These are phyloP conservation scores for Camponotus pennsylvanicus DNA, from an alignment of 1,140 invertebrate species.

Conservation along the genomic window DNA sequence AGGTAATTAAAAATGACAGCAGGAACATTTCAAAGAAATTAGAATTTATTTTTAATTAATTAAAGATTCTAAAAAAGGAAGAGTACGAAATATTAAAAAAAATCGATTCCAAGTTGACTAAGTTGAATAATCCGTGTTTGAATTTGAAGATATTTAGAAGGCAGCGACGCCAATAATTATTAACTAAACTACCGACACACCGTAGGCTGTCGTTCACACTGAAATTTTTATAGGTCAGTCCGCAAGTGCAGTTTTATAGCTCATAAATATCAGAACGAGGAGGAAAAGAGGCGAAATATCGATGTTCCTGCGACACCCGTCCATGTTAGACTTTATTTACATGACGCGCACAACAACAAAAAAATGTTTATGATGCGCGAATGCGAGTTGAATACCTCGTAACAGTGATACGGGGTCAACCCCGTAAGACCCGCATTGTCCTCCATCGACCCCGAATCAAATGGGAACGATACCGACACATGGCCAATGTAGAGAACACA, in stretches of 20 bases:
- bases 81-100: background rate
- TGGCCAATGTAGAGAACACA: background rate
- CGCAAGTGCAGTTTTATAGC: constrained; percentile 7
- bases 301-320: constrained; percentile 11
- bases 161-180: background rate
- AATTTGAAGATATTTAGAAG: background rate
- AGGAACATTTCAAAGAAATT: background rate
- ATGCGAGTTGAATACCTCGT: constrained; percentile 12
- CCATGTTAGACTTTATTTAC: constrained; percentile 51
- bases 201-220: background rate
- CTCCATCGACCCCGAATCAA: background rate
- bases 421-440: constrained; percentile 31
- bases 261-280: constrained; percentile 2
- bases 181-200: no score
- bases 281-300: background rate
- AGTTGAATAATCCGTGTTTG: background rate
- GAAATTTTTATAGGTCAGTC: constrained; percentile 4
- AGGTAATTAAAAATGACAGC: background rate
- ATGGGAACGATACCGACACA: constrained; percentile 30
- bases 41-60: background rate
- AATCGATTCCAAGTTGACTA: background rate
- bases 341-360: constrained; percentile 13
- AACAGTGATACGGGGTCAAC: constrained; percentile 26
- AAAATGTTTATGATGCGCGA: constrained; percentile 52
- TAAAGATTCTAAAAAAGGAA: background rate